Conservation (phyloP, 1,140 invertebrate species). For the Pachypeltis micranthus region DNA sequence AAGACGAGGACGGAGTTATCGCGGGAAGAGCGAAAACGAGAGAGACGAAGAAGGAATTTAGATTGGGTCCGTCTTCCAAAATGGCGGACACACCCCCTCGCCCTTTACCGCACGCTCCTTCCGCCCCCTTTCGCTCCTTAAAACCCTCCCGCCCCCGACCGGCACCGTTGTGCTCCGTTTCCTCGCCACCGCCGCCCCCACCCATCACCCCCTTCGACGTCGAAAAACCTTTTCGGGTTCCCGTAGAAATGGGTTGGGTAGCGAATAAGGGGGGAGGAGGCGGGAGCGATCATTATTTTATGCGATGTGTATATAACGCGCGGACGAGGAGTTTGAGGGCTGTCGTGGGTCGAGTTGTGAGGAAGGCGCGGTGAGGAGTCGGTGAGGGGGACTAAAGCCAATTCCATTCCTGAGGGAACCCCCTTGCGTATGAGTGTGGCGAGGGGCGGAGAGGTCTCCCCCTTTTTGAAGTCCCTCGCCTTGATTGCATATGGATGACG, state of each 20-base stretch:
- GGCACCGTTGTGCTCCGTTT: too few species aligned
- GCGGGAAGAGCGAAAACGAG: conserved; percentile 8
- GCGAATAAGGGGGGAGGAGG: conserved; percentile 7
- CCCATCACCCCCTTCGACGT: too few species aligned
- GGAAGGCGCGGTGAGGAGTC: neutral
- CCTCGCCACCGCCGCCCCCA: too few species aligned
- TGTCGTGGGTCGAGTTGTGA: too few species aligned
- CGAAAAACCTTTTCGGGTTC: too few species aligned
- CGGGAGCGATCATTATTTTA: conserved; percentile 30
- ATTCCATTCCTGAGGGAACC: conserved; percentile 21
- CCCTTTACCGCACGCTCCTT: too few species aligned
- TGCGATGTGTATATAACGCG: conserved; percentile 27
- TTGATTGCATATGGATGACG: conserved; percentile 28
- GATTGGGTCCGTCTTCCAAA: conserved; percentile 23
- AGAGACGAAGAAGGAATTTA: conserved; percentile 22
- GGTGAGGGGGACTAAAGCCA: conserved; percentile 23
- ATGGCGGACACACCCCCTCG: conserved; percentile 22
- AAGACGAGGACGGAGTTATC: neutral
- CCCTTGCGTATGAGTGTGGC: too few species aligned
- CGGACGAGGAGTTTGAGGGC: neutral
- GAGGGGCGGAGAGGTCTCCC: neutral
- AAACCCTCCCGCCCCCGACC: too few species aligned
- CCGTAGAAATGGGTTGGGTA: too few species aligned
- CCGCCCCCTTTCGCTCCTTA: too few species aligned
- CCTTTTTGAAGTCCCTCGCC: conserved; percentile 23